Percentiles rank a stretch among this genome's conserved stretches.
Conservation (phyloP, 1,140 invertebrate species). For the Gryllus bimaculatus region DNA sequence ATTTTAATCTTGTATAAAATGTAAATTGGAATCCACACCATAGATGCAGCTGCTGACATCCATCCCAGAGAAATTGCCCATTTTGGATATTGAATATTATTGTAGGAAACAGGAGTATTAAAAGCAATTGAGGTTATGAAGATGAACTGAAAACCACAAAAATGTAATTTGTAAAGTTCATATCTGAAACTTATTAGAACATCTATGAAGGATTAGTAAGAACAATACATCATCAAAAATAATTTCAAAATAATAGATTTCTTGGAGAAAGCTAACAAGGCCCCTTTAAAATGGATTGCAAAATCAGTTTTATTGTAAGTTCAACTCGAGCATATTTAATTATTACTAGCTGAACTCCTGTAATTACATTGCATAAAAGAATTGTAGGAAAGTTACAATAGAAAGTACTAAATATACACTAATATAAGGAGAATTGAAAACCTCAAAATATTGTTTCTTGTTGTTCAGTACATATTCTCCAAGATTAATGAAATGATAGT, state of each 20-base stretch:
- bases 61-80: conserved; percentile 56
- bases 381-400: background rate
- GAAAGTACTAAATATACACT: background rate
- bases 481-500: no score
- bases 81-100: conserved; percentile 43
- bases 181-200: conserved; percentile 12
- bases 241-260: background rate
- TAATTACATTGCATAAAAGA: background rate
- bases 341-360: no score
- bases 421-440: background rate
- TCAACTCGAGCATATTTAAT: no score
- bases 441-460: no score
- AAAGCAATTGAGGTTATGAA: conserved; percentile 47
- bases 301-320: background rate
- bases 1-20: conserved; percentile 39
- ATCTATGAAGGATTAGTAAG: background rate
- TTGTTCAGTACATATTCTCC: no score
- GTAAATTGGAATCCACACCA: conserved; percentile 50
- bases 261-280: no score
- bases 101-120: conserved; percentile 45
- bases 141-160: conserved; percentile 39
- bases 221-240: background rate
- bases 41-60: conserved; percentile 45
- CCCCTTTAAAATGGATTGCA: no score
- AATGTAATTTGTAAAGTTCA: conserved; percentile 18